Percentiles rank a stretch among this genome's conserved stretches.
Conservation (phyloP, 2,888 invertebrate genomes). For the Aporophyla lueneburgensis region DNA sequence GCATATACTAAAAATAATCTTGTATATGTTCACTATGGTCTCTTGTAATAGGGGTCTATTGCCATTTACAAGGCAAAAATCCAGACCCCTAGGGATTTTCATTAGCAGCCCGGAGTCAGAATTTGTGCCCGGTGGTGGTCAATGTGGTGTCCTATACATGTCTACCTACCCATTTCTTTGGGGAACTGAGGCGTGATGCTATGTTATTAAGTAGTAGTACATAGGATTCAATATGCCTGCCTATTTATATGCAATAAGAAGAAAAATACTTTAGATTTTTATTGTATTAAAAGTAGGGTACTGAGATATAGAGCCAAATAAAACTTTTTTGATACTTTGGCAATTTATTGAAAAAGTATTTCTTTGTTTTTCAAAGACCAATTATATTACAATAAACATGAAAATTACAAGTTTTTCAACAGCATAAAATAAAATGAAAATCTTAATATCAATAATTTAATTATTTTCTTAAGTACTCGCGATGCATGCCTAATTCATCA, state of each 20-base stretch:
- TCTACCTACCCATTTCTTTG: too few relatives aligned
- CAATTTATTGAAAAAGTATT: background rate
- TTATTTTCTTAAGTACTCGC: constrained; percentile 37
- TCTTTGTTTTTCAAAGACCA: background rate
- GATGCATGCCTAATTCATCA: constrained; percentile 80
- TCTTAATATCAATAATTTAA: background rate
- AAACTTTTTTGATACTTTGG: background rate
- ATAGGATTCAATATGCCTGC: background rate
- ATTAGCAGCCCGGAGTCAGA: too few relatives aligned
- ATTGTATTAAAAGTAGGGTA: too few relatives aligned
- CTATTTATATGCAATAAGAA: background rate
- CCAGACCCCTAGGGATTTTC: too few relatives aligned
- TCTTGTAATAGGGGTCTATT: too few relatives aligned
- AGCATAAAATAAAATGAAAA: background rate
- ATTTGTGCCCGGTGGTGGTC: too few relatives aligned
- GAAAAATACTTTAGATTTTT: background rate
- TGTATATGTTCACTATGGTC: too few relatives aligned
- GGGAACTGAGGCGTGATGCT: background rate
- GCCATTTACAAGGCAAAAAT: too few relatives aligned
- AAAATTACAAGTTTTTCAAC: background rate
- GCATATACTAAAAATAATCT: too few relatives aligned
- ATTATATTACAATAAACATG: background rate
- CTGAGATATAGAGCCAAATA: background rate
- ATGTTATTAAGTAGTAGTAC: background rate
- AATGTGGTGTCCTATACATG: background rate